Conservation (phyloP, 1,140 invertebrate genomes). For the Drosophila punjabiensis region DNA sequence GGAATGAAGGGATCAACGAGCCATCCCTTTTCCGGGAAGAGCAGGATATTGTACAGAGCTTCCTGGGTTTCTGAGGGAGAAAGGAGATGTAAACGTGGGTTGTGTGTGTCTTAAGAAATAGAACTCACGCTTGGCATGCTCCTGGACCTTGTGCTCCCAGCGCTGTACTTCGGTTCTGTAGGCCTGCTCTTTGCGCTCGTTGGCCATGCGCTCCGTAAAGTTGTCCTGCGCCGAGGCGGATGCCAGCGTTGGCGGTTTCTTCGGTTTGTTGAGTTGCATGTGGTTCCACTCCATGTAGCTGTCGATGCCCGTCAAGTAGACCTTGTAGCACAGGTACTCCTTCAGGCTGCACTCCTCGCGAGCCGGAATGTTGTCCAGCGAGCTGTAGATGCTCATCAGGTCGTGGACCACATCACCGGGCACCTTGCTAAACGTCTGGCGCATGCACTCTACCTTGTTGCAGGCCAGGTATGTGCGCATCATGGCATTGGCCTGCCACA, state of each 20-base stretch:
- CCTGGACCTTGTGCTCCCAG: conserved; percentile 90
- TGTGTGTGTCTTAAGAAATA: too few relatives aligned
- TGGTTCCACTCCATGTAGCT: conserved; percentile 96
- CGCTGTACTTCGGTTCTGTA: conserved; percentile 91
- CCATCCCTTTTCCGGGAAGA: conserved; percentile 96
- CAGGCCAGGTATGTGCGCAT: conserved; percentile 92
- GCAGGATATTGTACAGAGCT: conserved; percentile 94
- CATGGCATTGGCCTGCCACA: conserved; percentile 95
- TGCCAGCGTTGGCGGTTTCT: conserved; percentile 86
- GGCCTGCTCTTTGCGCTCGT: conserved; percentile 92
- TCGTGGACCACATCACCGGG: conserved; percentile 89
- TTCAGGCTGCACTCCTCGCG: conserved; percentile 88
- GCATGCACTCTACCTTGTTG: conserved; percentile 89
- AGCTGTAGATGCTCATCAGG: conserved; percentile 87
- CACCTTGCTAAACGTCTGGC: conserved; percentile 89
- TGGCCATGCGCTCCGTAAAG: conserved; percentile 95
- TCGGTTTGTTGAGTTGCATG: conserved; percentile 92
- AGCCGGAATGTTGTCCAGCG: conserved; percentile 86
- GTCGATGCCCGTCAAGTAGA: conserved; percentile 93
- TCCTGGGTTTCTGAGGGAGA: conserved; percentile 89
- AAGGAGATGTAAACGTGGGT: too few relatives aligned
- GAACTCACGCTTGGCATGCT: conserved; percentile 88
- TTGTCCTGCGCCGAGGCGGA: conserved; percentile 76
- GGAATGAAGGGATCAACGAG: conserved; percentile 89
- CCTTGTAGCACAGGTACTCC: conserved; percentile 92